Conservation (phyloP, 2,113 vertebrate species). For the Butorides virescens region DNA sequence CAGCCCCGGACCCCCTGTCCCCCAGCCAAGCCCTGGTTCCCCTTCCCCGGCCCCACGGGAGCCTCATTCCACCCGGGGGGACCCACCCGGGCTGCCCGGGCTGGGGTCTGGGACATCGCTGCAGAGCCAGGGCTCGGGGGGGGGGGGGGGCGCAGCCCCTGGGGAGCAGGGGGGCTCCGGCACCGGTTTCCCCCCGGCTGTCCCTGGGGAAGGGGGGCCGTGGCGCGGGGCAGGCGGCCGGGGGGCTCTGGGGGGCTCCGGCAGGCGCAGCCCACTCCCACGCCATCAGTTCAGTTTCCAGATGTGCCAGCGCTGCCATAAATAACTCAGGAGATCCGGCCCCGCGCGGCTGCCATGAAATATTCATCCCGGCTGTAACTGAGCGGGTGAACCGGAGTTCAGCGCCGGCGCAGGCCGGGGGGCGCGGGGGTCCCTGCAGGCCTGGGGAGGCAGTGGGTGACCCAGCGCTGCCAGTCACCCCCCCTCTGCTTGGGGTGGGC, state of each 20-base stretch:
- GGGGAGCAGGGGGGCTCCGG: accelerated
- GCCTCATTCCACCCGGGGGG: neutral
- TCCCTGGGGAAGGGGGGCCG: neutral
- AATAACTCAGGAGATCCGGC: neutral
- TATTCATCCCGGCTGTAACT: neutral
- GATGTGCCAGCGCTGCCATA: neutral
- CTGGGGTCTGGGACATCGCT: neutral
- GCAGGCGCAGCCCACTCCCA: neutral
- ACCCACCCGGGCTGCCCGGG: neutral
- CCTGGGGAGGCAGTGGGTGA: neutral
- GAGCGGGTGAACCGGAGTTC: neutral
- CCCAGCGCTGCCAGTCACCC: neutral
- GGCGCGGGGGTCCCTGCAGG: neutral
- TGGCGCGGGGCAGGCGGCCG: neutral
- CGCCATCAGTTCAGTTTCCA: neutral
- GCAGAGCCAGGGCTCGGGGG: neutral
- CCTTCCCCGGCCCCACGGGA: neutral
- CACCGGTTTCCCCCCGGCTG: accelerated
- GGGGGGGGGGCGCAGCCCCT: accelerated
- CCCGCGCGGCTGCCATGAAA: neutral
- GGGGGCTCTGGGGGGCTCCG: neutral
- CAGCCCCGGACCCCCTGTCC: too few species aligned
- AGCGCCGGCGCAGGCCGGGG: neutral
- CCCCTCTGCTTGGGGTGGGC: too few species aligned
- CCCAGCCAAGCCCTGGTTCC: neutral